Percentiles rank a stretch among this genome's conserved stretches.
Conservation (phyloP, 2,797 vertebrate species). For the Muscicapa striata region DNA sequence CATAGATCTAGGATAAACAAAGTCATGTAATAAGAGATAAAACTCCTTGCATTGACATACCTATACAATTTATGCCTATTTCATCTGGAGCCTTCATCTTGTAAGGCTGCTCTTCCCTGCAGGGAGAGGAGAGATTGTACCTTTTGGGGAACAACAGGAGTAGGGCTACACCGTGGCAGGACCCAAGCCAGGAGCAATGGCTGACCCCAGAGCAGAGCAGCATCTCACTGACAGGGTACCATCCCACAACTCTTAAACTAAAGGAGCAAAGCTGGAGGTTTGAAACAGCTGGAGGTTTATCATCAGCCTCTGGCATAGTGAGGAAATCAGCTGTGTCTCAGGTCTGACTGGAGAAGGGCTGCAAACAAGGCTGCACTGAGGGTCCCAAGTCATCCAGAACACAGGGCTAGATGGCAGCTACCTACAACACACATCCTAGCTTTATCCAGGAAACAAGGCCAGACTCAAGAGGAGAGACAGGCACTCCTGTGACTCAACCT, state of each 20-base stretch:
- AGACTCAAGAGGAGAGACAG: not conserved
- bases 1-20: not conserved
- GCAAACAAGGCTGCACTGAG: not conserved
- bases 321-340: not conserved
- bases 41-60: not conserved
- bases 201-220: not conserved
- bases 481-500: accelerated
- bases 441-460: not conserved
- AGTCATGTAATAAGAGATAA: not conserved
- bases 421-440: not conserved
- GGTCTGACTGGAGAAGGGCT: not conserved
- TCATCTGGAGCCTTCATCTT: not conserved
- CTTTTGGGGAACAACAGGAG: not conserved
- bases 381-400: not conserved
- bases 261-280: not conserved
- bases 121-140: not conserved
- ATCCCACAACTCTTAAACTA: not conserved
- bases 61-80: not conserved
- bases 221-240: not conserved
- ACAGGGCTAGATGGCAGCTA: not conserved
- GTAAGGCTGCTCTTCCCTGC: not conserved
- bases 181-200: not conserved
- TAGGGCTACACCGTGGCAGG: not conserved
- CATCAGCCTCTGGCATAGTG: not conserved
- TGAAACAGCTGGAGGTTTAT: not conserved